Evolutionary conservation across 2,797 vertebrate species (phyloP).

Genomic region (Arnoldichthys spilopterus): DNA sequence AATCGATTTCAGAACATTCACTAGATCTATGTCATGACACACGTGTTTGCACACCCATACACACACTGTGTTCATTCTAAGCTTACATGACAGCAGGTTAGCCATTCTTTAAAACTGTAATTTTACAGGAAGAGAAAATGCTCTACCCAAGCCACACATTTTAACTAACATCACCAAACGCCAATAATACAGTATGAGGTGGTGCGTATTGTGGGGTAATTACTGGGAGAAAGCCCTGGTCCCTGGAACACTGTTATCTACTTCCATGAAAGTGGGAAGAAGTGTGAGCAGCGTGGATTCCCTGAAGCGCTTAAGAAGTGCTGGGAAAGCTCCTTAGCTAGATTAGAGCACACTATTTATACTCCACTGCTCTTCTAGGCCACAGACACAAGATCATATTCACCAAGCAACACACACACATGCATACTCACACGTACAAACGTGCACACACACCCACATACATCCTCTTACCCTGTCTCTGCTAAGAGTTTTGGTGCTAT

Average conservation of each 20-base stretch:
- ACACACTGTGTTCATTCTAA: constrained; percentile 5
- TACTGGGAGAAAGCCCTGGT: constrained; percentile 39
- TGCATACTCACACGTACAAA: neutral
- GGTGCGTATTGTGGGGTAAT: constrained; percentile 13
- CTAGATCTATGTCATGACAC: neutral
- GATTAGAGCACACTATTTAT: constrained; percentile 57
- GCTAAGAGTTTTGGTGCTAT: constrained; percentile 83
- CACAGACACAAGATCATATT: constrained; percentile 37
- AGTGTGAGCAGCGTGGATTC: constrained; percentile 49
- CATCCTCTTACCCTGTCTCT: constrained; percentile 81
- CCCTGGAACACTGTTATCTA: constrained; percentile 53
- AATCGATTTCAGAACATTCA: neutral
- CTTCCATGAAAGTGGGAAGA: constrained; percentile 54
- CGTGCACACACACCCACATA: constrained; percentile 24
- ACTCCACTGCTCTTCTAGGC: constrained; percentile 27
- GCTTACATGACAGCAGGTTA: neutral
- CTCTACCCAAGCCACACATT: constrained; percentile 9
- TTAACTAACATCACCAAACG: constrained; percentile 10
- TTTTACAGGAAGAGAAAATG: neutral
- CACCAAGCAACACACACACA: constrained; percentile 21
- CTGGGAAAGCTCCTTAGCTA: constrained; percentile 52
- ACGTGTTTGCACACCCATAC: neutral
- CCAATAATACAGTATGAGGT: neutral
- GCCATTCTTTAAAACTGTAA: neutral
- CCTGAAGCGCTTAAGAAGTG: constrained; percentile 51